Evolutionary conservation across 2,113 vertebrate species (phyloP).

Genomic region (Chionomys nivalis): DNA sequence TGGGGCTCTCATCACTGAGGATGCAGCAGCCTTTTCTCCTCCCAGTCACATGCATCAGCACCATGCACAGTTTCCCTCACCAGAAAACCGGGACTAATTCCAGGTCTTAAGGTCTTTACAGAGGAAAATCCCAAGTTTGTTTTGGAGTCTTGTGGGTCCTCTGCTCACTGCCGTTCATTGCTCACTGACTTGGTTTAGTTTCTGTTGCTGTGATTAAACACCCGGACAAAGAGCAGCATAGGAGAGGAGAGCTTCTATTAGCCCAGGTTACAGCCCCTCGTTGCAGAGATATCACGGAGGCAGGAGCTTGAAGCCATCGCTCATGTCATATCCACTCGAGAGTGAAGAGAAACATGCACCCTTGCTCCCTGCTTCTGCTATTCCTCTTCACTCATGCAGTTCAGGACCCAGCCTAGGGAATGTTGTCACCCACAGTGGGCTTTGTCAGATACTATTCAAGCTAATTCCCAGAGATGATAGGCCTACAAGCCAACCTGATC

Average conservation of each 20-base stretch:
- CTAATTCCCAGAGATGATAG: background rate
- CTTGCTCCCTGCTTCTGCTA: background rate
- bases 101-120: background rate
- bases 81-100: too few species aligned
- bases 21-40: rapidly evolving
- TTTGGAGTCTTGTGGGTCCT: background rate
- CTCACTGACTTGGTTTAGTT: background rate
- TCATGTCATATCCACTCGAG: background rate
- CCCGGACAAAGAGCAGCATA: background rate
- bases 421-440: background rate
- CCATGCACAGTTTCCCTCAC: background rate
- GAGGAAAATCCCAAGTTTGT: background rate
- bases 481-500: background rate
- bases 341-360: background rate
- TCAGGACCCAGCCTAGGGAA: background rate
- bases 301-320: background rate
- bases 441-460: background rate
- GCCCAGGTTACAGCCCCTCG: background rate
- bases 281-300: background rate
- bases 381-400: background rate
- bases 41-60: background rate
- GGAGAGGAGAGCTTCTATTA: background rate
- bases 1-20: background rate
- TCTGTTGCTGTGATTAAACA: background rate
- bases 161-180: background rate